Evolutionary conservation across 2,888 invertebrate genomes (phyloP), one percentile per base, ranked within the genome.

Genomic region (Byasa hedistus): DNA sequence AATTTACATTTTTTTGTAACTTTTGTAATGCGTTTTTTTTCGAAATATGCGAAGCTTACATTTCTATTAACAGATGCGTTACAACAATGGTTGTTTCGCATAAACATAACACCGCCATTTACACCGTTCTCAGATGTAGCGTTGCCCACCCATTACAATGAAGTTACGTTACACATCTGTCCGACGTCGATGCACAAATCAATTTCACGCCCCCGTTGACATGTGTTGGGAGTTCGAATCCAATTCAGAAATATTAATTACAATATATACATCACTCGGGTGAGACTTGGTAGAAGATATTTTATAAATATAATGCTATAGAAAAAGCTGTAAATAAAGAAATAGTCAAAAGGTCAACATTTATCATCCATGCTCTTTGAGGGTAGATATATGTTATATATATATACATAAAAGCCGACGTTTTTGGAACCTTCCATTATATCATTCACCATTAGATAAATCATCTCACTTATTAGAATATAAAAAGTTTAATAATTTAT

Each of bases 161-260:
- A 73, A 72, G 69, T 67, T 68, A 69, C 66, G 74, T 74, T 71
- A 73, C 70, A 71, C 82, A 83, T 83, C 80, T 84, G 85, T 68
- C 71, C 56, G 61, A 62, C 64, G 72, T 71, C 69, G 72, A 70
- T 72, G 69, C 68, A 61, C 72, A 72, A 80, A 82, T 83, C 80
- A 80, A 85, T 85, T 83, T 81, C 79, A 83, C 79, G 82, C 79
- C 69, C 71, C 69, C 59, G 59, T 65, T 63, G 69, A 69, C 72
- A 70, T 69, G 63, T 66, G 67, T 56, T 68, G 54, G 60, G 55
- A 61, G 59, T 44, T 63, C 27, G 62, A 56, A 62, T 27, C 24
- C 62, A 48, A 56, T 62, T 56, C 21, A 0, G n/a, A 55, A 22
- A n/a, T 55, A 55, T 39, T 58, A 39, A 58, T 58, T 39, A 54